phyloP scores from a whole-genome alignment of 64 coral and sea anemone genomes.

The Montipora efflorescens region DNA sequence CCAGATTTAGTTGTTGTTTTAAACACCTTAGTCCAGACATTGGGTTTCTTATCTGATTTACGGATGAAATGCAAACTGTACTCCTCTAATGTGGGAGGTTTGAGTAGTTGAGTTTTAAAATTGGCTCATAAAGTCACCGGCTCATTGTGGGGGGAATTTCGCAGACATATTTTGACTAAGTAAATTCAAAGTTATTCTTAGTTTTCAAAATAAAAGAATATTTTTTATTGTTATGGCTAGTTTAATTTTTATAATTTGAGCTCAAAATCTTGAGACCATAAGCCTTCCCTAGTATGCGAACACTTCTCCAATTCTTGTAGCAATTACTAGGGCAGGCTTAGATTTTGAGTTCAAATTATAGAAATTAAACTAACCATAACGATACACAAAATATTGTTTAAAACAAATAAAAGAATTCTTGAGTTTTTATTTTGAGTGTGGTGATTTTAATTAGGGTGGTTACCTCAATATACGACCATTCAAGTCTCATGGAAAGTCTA shows the following conservation, averaged over 20 bases:
- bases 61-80: not conserved
- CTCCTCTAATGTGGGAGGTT: not conserved
- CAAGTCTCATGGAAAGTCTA: no score
- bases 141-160: not conserved
- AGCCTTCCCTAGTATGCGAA: no score
- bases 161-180: no score
- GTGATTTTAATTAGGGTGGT: not conserved
- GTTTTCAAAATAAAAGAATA: no score
- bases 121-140: not conserved
- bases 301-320: no score
- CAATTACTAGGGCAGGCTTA: not conserved
- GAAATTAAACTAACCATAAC: not conserved
- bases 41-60: not conserved
- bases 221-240: no score
- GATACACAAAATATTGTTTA: not conserved
- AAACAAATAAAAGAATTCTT: conserved; percentile 6
- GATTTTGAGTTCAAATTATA: not conserved
- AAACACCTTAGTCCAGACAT: not conserved
- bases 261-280: no score
- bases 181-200: no score
- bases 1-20: not conserved
- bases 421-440: not conserved
- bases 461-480: no score
- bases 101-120: not conserved
- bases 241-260: no score